Base-by-base conservation (phyloP, 2,888 invertebrate species). In the Eupithecia centaureata region DNA sequence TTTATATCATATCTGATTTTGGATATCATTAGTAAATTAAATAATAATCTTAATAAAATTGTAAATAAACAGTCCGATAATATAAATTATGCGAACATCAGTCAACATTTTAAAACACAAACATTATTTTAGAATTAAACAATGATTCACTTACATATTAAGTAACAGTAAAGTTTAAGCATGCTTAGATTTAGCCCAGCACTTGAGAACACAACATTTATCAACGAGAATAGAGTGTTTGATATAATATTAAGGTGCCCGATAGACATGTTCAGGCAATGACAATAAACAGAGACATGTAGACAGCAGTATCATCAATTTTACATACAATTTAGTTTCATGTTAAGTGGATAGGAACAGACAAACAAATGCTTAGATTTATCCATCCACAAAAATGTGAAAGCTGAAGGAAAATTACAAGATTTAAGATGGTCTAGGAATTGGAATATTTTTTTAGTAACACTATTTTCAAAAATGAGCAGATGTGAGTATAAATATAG, bases 51-150 rank as follows among this genome's bases (percentile, higher is more conserved):
- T 82, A 85, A 84, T 80, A 80, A 81, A 82, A 79, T 79, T 80
- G 83, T 83, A 81, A 85, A 86, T 84, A 83, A 86, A 80, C 77
- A 82, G 82, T 80, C 81, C 82, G 83, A 80, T 78, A 85, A 85
- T 82, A 80, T 87, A 89, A 88, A 89, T 88, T 86, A 90, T 86
- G 85, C 86, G 87, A 85, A 83, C 85, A 84, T 89, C 91, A 90
- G 90, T 90, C 91, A 87, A 88, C 85, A 82, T 74, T 76, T 77
- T 71, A 71, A 58, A 72, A 72, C 62, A 66, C 61, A 69, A 65
- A 72, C 58, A 69, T 63, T 61, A 57, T 8, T 42, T 60, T 58
- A 66, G 54, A 70, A 71, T 68, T 64, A 69, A 69, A 71, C 68
- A 56, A 67, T 28, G 35, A 33, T 68, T 10, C 57, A 61, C 74